Conservation (phyloP, 2,113 vertebrate genomes). For the Malurus cyaneus region DNA sequence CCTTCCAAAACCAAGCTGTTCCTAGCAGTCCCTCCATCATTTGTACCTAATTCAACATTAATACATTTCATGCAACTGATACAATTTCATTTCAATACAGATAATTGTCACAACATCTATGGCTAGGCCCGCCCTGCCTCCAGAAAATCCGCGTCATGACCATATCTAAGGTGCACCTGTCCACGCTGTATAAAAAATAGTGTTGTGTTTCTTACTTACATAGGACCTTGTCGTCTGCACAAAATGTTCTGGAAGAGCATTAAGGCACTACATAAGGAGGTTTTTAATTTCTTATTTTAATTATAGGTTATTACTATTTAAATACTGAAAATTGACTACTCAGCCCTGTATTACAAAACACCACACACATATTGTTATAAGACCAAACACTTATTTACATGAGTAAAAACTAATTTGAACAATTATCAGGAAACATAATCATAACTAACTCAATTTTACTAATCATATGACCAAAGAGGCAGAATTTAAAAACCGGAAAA, state of each 20-base stretch:
- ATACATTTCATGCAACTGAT: background rate
- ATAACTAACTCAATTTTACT: conserved; percentile 4
- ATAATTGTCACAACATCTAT: background rate
- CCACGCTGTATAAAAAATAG: no score
- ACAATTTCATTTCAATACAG: background rate
- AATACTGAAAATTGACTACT: no score
- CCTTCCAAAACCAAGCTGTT: background rate
- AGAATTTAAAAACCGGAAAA: background rate
- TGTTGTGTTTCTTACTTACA: no score
- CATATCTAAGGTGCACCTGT: background rate
- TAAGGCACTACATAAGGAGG: no score
- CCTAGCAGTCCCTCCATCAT: background rate
- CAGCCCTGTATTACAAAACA: no score
- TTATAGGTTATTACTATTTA: no score
- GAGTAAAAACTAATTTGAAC: background rate
- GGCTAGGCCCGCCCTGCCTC: no score
- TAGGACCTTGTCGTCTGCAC: no score
- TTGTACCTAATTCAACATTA: background rate
- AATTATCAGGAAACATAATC: background rate
- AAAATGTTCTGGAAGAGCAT: no score
- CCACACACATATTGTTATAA: background rate
- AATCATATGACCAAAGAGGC: no score
- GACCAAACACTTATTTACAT: background rate
- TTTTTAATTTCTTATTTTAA: no score
- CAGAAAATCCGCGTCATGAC: no score